Evolutionary conservation across 1,140 invertebrate genomes (phyloP).

Genomic region (Luehdorfia chinensis): DNA sequence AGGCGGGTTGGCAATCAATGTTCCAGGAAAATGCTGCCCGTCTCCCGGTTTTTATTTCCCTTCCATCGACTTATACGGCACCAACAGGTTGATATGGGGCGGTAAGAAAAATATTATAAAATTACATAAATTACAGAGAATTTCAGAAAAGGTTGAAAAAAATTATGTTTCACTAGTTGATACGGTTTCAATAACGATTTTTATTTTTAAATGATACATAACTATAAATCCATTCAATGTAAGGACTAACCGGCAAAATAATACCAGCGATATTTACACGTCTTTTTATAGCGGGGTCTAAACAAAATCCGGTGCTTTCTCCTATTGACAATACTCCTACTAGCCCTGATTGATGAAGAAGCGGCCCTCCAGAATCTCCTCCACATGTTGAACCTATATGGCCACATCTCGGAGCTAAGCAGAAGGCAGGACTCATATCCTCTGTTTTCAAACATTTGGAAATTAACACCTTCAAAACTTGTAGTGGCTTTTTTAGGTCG

Average conservation of each 20-base stretch:
- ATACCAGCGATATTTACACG: not conserved
- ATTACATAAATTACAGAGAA: no score
- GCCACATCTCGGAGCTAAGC: constrained; percentile 6
- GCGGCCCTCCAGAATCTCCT: constrained; percentile 3
- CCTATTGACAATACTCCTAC: not conserved
- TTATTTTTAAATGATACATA: not conserved
- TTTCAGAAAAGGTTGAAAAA: no score
- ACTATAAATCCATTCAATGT: constrained; percentile 9
- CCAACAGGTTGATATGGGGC: no score
- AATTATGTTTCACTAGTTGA: no score
- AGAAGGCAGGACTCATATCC: not conserved
- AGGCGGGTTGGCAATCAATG: no score
- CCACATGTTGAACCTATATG: not conserved
- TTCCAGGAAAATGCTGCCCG: no score
- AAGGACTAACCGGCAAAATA: constrained; percentile 2
- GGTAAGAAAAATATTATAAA: no score
- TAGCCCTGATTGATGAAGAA: constrained; percentile 6
- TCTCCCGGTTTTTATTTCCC: no score
- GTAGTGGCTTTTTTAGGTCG: not conserved
- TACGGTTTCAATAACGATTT: no score
- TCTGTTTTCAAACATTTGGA: not conserved
- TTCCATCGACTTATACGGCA: no score
- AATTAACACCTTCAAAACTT: not conserved
- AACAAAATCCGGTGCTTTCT: not conserved
- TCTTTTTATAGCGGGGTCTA: not conserved